These are phyloP conservation scores for Cyprinus carpio DNA, from an alignment of 2,113 vertebrate genomes.

Conservation along the genomic window DNA sequence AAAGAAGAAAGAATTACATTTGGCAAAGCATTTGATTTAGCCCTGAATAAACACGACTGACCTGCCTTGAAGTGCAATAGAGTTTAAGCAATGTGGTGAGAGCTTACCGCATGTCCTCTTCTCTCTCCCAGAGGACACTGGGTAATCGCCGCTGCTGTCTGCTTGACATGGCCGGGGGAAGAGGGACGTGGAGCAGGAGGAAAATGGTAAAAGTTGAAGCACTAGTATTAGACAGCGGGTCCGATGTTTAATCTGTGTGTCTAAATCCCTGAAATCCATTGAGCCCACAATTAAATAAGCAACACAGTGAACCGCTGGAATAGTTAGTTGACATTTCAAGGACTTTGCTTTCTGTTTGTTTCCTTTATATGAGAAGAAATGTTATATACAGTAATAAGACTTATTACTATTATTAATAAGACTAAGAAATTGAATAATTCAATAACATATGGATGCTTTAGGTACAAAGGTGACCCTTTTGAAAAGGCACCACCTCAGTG, in stretches of 20 bases:
- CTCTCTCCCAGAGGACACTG: conserved; percentile 47
- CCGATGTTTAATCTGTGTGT: conserved; percentile 41
- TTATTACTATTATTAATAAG: too few species aligned
- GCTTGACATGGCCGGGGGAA: conserved; percentile 38
- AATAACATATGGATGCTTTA: too few species aligned
- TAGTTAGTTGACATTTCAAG: conserved; percentile 43
- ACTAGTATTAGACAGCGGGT: conserved; percentile 25
- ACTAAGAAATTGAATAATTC: too few species aligned
- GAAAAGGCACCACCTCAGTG: too few species aligned
- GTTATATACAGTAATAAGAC: too few species aligned
- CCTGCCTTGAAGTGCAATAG: conserved; percentile 58
- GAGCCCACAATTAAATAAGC: conserved; percentile 42
- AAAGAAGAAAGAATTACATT: conserved; percentile 49
- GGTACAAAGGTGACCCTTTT: too few species aligned
- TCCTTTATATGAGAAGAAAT: conserved; percentile 51
- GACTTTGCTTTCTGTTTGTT: conserved; percentile 62
- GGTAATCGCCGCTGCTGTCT: conserved; percentile 53
- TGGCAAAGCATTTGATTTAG: conserved; percentile 42
- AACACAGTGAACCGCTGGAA: conserved; percentile 42
- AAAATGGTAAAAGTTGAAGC: conserved; percentile 43
- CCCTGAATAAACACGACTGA: conserved; percentile 64
- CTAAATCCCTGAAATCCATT: conserved; percentile 52
- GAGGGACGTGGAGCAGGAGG: conserved; percentile 32
- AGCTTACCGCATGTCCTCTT: conserved; percentile 54
- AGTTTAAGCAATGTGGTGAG: conserved; percentile 46